Evolutionary conservation across 2,888 invertebrate species (phyloP), one percentile per base, ranked within the genome.

Genomic region (Heliconius erato): DNA sequence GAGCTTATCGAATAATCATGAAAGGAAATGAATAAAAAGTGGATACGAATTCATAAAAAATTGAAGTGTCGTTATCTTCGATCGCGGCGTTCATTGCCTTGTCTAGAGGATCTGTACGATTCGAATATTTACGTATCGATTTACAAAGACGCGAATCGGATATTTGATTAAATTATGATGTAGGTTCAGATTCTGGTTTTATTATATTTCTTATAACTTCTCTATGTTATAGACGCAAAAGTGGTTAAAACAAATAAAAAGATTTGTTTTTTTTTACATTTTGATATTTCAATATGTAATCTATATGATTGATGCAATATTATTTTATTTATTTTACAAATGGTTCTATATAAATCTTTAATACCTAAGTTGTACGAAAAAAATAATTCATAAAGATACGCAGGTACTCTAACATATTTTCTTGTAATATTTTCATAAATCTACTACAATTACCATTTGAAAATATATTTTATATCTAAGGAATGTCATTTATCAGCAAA

Each of bases 31-130:
- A 83, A 84, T 84, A 83, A 84, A 84, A 83, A 79, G 83, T 74
- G 71, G 83, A 83, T 83, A 84, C 79, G 82, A 78, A 79, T 83
- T 81, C 84, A 85, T 84, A 85, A 83, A 85, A 85, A 85, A 80
- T 77, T 85, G 80, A 85, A 85, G 83, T 82, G 79, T 80, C 79
- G 78, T 83, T 84, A 85, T 85, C 82, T 68, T 74, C 74, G 82
- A 85, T 85, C 82, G 80, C 63, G 79, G 81, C 83, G 81, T 82
- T 82, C 81, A 82, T 83, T 84, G 82, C 83, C 81, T 83, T 74
- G 59, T 54, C 79, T 79, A 79, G 74, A 83, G 78, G 84, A 84
- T 79, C 80, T 84, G 79, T 84, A 79, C 74, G 71, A 79, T 69
- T 79, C 65, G 74, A 84, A 83, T 82, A 84, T 84, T 84, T 83